These are phyloP conservation scores for Scolopax rusticola DNA, from an alignment of 2,797 vertebrate genomes.

Conservation along the genomic window DNA sequence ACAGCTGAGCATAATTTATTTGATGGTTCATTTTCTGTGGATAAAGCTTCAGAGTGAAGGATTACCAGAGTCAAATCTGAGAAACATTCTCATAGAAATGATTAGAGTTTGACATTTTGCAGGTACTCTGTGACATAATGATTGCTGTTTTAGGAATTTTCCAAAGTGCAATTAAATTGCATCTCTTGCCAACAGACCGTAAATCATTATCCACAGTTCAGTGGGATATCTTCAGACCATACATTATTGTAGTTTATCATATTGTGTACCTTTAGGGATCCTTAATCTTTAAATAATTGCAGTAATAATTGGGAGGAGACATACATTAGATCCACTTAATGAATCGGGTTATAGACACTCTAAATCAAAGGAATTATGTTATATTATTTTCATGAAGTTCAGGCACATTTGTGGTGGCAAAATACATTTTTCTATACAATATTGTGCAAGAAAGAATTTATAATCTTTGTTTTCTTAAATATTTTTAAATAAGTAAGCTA, in stretches of 20 bases:
- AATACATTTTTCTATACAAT: neutral
- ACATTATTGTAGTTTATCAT: conserved; percentile 12
- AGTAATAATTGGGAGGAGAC: neutral
- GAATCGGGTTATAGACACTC: neutral
- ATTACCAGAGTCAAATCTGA: conserved; percentile 35
- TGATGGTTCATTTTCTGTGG: conserved; percentile 17
- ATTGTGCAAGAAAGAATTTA: neutral
- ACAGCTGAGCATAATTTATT: neutral
- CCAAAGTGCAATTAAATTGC: conserved; percentile 38
- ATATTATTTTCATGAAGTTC: neutral
- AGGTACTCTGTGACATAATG: conserved; percentile 47
- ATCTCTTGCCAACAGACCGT: conserved; percentile 11
- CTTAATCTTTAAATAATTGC: conserved; percentile 52
- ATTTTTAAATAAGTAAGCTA: neutral
- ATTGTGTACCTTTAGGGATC: conserved; percentile 12
- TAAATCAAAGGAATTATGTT: neutral
- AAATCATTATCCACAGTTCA: conserved; percentile 37
- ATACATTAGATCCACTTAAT: neutral
- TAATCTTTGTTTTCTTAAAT: neutral
- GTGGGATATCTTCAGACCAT: conserved; percentile 16
- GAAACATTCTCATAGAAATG: conserved; percentile 23
- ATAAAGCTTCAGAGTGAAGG: conserved; percentile 38
- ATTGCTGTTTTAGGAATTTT: conserved; percentile 36
- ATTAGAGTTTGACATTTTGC: conserved; percentile 52
- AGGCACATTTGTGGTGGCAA: neutral